Percentiles rank a stretch among this genome's conserved stretches.
Conservation (phyloP, 2,113 vertebrate genomes). For the Poeciliopsis retropinna region DNA sequence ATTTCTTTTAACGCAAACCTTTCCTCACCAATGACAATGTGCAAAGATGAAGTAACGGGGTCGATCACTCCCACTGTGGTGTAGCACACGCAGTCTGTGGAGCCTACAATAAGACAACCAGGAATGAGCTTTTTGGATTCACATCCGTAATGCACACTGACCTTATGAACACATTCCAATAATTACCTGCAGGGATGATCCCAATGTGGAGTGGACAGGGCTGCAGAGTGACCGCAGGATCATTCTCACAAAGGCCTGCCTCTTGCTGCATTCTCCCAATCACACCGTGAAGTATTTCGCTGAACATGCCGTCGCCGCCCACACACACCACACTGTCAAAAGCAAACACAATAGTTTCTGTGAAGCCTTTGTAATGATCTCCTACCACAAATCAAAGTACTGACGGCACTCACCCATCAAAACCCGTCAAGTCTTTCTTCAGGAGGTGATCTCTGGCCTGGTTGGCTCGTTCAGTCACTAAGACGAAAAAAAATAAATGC, state of each 20-base stretch:
- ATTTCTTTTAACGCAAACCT: background rate
- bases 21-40: constrained; percentile 82
- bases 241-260: constrained; percentile 78
- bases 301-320: constrained; percentile 87
- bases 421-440: constrained; percentile 82
- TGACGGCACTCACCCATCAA: constrained; percentile 78
- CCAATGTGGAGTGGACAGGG: constrained; percentile 83
- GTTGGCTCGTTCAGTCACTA: constrained; percentile 83
- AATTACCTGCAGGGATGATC: constrained; percentile 85
- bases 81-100: constrained; percentile 85
- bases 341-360: constrained; percentile 46
- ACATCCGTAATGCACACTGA: background rate
- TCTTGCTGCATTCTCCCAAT: constrained; percentile 84
- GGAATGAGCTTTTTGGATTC: background rate
- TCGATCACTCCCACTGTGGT: constrained; percentile 83
- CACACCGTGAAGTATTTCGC: constrained; percentile 84
- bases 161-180: background rate
- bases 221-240: constrained; percentile 69
- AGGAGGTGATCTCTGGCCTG: constrained; percentile 85
- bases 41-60: constrained; percentile 82
- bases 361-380: constrained; percentile 23
- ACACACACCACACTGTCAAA: constrained; percentile 83
- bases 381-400: background rate
- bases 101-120: constrained; percentile 67
- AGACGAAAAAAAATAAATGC: constrained; percentile 7